Evolutionary conservation across 2,888 invertebrate genomes (phyloP), one percentile per base, ranked within the genome.

Genomic region (Platypus cylindrus): DNA sequence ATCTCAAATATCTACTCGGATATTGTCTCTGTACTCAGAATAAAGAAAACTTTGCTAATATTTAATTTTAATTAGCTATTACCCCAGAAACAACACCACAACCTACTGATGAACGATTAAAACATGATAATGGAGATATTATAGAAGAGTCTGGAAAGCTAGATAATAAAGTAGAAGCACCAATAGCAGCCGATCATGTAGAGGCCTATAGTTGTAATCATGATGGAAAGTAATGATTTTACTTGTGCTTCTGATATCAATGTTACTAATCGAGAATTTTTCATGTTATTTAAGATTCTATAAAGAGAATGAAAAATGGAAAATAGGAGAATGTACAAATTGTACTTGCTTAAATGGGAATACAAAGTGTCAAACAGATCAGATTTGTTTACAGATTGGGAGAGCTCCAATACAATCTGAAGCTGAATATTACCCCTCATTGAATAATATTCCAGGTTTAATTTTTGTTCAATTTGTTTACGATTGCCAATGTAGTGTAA

Each of bases 291-390:
- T 3, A 1, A 45, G 45, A 23, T 39, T 41, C 9, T 52, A 49
- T 34, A 42, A 45, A 24, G 75, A 84, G 43, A 78, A 78, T 2
- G 77, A 82, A 45, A 69, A 67, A 32, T 80, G 78, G 71, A 63
- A 60, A 34, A 75, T 77, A 45, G 78, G 75, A 52, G 69, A 71
- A 45, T 82, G 84, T 51, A 80, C 78, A 0, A 64, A 71, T 15
- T 89, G 89, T 53, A 67, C 70, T 27, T 89, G 89, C 54, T 61
- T 63, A 31, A 60, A 65, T 14, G 80, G 81, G 0, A 64, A 70
- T 25, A 70, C 80, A 26, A 62, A 67, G 30, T 76, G 76, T 50
- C 59, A 47, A 37, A 58, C 59, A 4, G 55, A 59, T 37, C 56
- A 54, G 2, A 68, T 65, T 46, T 78, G 79, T 53, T 58, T 53